phyloP scores from a whole-genome alignment of 1,140 invertebrate species.

The Trichoplusia ni region DNA sequence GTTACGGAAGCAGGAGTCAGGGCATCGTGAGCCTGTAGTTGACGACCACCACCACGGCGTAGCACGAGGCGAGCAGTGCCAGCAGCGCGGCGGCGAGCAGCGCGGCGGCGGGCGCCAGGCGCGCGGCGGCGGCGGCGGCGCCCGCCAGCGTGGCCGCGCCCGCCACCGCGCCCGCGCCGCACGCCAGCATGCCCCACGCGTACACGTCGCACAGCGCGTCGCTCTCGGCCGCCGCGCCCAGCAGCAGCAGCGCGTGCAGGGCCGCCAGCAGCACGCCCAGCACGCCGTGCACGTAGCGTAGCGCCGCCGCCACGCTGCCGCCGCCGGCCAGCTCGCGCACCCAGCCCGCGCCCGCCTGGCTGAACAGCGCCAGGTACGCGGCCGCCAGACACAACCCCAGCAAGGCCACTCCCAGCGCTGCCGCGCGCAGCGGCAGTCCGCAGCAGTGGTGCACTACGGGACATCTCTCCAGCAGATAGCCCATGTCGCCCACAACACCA shows the following conservation, averaged over 20 bases:
- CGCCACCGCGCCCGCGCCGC: background rate
- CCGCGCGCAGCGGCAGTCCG: slow-evolving; percentile 43
- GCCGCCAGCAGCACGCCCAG: slow-evolving; percentile 40
- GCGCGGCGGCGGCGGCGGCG: slow-evolving; percentile 21
- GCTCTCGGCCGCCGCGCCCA: slow-evolving; percentile 45
- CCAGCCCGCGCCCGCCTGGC: slow-evolving; percentile 28
- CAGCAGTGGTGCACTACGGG: slow-evolving; percentile 39
- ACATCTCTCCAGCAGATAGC: slow-evolving; percentile 42
- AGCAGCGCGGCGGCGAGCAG: background rate
- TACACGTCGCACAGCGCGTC: slow-evolving; percentile 53
- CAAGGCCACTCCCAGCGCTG: slow-evolving; percentile 12
- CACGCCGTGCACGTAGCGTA: slow-evolving; percentile 39
- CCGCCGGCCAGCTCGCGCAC: slow-evolving; percentile 20
- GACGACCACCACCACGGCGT: slow-evolving; percentile 37
- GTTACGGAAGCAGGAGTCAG: slow-evolving; percentile 3
- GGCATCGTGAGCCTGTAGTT: slow-evolving; percentile 51
- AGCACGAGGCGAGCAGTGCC: slow-evolving; percentile 1
- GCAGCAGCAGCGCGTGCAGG: slow-evolving; percentile 35
- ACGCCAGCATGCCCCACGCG: slow-evolving; percentile 34
- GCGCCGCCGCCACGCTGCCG: background rate
- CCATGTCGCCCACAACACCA: slow-evolving; percentile 23
- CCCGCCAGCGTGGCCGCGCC: slow-evolving; percentile 10
- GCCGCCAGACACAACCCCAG: slow-evolving; percentile 30
- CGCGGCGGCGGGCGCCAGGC: background rate
- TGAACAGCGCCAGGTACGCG: slow-evolving; percentile 27